Evolutionary conservation across 2,113 vertebrate genomes (phyloP).

Genomic region (Syngnathus scovelli): DNA sequence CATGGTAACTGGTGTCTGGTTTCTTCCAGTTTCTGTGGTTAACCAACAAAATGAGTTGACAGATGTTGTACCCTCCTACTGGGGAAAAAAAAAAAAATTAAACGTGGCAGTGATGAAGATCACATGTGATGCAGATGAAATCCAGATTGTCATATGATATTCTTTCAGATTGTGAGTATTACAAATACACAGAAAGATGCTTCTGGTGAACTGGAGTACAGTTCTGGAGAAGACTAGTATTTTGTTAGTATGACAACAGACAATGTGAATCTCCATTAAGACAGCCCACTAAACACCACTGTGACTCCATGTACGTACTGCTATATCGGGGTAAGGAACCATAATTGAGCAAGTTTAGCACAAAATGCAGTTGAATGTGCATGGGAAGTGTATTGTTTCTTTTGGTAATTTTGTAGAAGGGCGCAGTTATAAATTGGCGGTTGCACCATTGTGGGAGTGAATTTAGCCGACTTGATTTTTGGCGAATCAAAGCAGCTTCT

Average conservation of each 20-base stretch:
- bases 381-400: too few species aligned
- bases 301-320: neutral
- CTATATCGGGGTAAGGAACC: too few species aligned
- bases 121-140: constrained; percentile 6
- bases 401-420: too few species aligned
- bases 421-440: too few species aligned
- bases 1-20: constrained; percentile 30
- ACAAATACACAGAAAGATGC: neutral
- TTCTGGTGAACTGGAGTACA: neutral
- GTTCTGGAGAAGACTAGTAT: neutral
- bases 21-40: constrained; percentile 32
- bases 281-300: neutral
- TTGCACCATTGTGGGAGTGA: too few species aligned
- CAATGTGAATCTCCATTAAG: neutral
- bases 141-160: neutral
- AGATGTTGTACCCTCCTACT: constrained; percentile 22
- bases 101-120: constrained; percentile 15
- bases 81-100: constrained; percentile 10
- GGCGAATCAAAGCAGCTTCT: too few species aligned
- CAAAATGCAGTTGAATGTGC: too few species aligned
- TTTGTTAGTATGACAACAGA: neutral
- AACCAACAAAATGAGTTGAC: constrained; percentile 33
- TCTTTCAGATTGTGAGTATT: neutral
- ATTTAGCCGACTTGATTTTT: too few species aligned
- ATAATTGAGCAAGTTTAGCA: too few species aligned